Evolutionary conservation across 1,140 invertebrate genomes (phyloP).

Genomic region (Onthophagus taurus): DNA sequence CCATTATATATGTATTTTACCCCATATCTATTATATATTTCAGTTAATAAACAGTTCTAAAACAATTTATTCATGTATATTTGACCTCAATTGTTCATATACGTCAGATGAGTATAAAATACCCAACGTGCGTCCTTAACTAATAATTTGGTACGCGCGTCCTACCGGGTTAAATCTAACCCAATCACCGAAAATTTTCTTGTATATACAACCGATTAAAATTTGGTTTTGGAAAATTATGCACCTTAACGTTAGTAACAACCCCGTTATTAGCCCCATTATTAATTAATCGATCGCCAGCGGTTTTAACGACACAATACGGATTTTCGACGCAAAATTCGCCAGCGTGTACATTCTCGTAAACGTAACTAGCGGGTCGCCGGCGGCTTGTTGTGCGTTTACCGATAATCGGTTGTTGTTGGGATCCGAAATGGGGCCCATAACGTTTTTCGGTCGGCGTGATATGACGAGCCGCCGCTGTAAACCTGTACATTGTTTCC

Average conservation of each 20-base stretch:
- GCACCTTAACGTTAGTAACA: conserved; percentile 27
- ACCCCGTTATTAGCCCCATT: conserved; percentile 6
- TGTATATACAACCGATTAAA: conserved; percentile 36
- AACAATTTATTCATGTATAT: too few relatives aligned
- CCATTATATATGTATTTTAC: too few relatives aligned
- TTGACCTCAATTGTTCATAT: too few relatives aligned
- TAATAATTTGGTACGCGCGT: too few relatives aligned
- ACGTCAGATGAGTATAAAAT: too few relatives aligned
- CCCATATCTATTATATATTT: too few relatives aligned
- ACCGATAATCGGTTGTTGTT: conserved; percentile 6
- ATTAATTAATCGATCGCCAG: conserved; percentile 15
- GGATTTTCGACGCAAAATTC: conserved; percentile 24
- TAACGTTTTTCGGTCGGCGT: conserved; percentile 35
- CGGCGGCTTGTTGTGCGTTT: conserved; percentile 12
- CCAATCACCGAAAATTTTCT: conserved; percentile 28
- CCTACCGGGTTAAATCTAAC: too few relatives aligned
- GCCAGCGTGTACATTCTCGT: conserved; percentile 32
- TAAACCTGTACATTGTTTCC: conserved; percentile 7
- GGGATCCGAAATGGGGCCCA: conserved; percentile 28
- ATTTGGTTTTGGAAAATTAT: conserved; percentile 31
- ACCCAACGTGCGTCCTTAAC: too few relatives aligned
- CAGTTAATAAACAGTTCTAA: too few relatives aligned
- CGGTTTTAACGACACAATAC: conserved; percentile 13
- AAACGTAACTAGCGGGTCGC: conserved; percentile 29
- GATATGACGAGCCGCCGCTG: conserved; percentile 22